Evolutionary conservation across 2,797 vertebrate species (phyloP).

Genomic region (Eulemur coronatus): DNA sequence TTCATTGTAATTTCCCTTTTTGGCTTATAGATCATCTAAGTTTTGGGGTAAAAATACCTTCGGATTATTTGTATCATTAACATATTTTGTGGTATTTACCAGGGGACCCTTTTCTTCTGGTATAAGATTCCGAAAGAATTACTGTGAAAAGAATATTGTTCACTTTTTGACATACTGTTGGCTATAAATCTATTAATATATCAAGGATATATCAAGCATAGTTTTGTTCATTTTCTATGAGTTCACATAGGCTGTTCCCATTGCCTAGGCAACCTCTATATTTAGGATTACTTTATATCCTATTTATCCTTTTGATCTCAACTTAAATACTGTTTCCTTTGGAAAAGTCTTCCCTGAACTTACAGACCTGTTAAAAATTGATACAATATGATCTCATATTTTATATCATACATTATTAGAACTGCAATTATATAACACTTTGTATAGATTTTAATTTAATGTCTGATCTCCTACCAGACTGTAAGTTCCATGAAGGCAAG

Average conservation of each 20-base stretch:
- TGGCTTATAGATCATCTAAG: background rate
- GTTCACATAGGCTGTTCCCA: background rate
- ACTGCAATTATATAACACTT: background rate
- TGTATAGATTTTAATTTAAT: background rate
- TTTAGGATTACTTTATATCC: background rate
- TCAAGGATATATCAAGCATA: background rate
- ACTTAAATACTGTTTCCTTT: background rate
- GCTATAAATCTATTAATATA: background rate
- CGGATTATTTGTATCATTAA: background rate
- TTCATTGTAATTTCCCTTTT: background rate
- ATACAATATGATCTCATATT: background rate
- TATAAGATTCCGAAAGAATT: background rate
- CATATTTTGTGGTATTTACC: background rate
- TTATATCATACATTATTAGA: background rate
- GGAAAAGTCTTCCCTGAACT: background rate
- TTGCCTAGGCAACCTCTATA: background rate
- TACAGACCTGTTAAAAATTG: background rate
- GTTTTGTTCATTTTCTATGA: background rate
- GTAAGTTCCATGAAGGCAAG: background rate
- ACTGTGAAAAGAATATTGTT: background rate
- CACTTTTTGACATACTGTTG: background rate
- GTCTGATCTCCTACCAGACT: background rate
- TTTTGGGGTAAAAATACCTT: background rate
- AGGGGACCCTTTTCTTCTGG: background rate
- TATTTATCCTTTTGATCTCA: background rate